phyloP scores from a whole-genome alignment of 2,888 invertebrate genomes.

The Stictocephala bisonia region DNA sequence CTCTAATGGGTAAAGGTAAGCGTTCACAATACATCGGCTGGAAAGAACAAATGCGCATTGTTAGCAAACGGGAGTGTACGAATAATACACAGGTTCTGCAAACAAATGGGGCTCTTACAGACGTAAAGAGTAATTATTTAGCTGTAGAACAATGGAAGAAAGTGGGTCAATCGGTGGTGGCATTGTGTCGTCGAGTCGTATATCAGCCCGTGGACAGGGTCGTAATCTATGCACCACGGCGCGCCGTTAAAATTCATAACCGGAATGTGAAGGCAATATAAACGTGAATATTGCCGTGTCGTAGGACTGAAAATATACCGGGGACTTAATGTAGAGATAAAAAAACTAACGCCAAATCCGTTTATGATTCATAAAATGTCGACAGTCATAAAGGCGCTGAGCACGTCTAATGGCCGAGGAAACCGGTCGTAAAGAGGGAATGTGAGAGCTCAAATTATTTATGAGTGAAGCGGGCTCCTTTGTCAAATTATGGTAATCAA shows the following conservation, averaged over 20 bases:
- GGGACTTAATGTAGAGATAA: constrained; percentile 41
- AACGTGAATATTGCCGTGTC: constrained; percentile 43
- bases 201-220: neutral
- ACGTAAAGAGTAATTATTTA: constrained; percentile 19
- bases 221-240: constrained; percentile 33
- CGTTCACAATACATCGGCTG: too few species aligned
- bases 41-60: too few species aligned
- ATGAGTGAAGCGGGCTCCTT: constrained; percentile 43
- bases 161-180: constrained; percentile 28
- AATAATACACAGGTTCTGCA: constrained; percentile 10
- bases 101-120: constrained; percentile 28
- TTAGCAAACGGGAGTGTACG: too few species aligned
- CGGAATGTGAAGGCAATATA: constrained; percentile 44
- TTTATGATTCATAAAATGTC: constrained; percentile 50
- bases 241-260: constrained; percentile 44
- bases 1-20: too few species aligned
- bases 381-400: constrained; percentile 44
- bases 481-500: constrained; percentile 48
- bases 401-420: constrained; percentile 48
- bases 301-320: constrained; percentile 37
- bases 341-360: constrained; percentile 44
- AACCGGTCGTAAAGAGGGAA: constrained; percentile 47
- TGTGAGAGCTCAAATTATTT: constrained; percentile 46
- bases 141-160: constrained; percentile 28
- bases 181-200: constrained; percentile 1